Conservation (phyloP, 2,113 vertebrate genomes). For the Ibidorhyncha struthersii region DNA sequence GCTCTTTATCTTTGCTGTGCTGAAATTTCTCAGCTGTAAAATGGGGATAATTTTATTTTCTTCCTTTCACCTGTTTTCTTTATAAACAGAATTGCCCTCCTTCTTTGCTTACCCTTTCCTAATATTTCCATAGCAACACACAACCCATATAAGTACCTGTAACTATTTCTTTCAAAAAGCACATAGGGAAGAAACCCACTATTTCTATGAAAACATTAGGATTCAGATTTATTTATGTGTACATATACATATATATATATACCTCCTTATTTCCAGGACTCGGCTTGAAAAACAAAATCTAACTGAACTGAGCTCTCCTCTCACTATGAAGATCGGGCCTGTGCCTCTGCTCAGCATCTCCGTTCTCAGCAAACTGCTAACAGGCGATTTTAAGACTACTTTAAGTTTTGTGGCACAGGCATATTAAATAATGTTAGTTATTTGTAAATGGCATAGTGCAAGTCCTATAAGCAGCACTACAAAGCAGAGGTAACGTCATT, state of each 20-base stretch:
- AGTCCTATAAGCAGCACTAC: background rate
- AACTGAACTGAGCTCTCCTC: background rate
- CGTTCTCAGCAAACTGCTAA: background rate
- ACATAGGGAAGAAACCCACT: background rate
- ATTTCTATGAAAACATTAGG: background rate
- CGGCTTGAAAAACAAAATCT: background rate
- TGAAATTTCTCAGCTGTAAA: constrained; percentile 1
- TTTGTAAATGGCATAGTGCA: background rate
- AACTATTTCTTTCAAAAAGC: background rate
- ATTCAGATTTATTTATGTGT: background rate
- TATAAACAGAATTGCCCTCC: background rate
- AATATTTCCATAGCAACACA: constrained; percentile 51
- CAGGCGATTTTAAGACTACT: background rate
- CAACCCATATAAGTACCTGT: background rate
- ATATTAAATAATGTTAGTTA: background rate
- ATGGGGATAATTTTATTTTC: constrained; percentile 12
- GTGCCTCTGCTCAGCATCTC: background rate
- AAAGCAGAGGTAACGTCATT: background rate
- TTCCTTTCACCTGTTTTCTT: background rate
- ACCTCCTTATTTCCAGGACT: background rate
- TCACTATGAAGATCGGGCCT: background rate
- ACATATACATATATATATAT: background rate
- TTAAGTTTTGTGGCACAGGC: background rate
- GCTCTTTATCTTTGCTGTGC: background rate
- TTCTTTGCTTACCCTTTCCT: background rate